Base-by-base conservation (phyloP, 2,888 invertebrate species). In the Leptinotarsa rubiginosa region DNA sequence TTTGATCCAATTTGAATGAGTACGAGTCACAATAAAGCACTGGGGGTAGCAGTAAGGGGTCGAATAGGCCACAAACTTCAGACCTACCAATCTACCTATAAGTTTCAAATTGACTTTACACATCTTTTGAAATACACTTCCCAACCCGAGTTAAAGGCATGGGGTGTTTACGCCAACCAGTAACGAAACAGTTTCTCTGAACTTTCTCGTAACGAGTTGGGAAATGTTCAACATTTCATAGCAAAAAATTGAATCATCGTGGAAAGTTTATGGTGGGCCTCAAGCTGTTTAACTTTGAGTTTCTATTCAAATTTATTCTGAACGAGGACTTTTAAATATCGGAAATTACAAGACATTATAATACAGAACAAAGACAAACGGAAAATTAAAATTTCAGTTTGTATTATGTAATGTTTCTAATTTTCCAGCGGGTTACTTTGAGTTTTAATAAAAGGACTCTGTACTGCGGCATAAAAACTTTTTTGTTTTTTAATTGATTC, bases 351-450 rank as follows among this genome's bases (percentile, higher is more conserved):
- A 75, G 72, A 75, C 76, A 79, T 78, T 70, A 73, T 73, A 72
- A 75, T 56, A 71, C 52, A 66, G 76, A 77, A 79, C 78, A 80
- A 80, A 79, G 79, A 78, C 78, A 80, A 79, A 80, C 77, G 77
- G 77, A 78, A 79, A 76, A 77, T 79, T 77, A 74, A 77, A 80
- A 78, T 78, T 80, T 77, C 75, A 76, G 75, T 78, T 77, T 78
- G 54, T 71, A 73, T 74, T 74, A 69, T 72, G 70, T 71, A 71
- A 77, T 69, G 68, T 77, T 77, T 75, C 69, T 75, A 77, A 77
- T 73, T 77, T 74, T 71, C 71, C 72, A 73, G 62, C 70, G 50
- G 72, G 50, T 69, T 65, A 66, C 69, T 75, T 73, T 69, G 65
- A 50, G 70, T 73, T 73, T 73, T 69, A 65, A 72, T 73, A 70